Evolutionary conservation across 2,797 vertebrate genomes (phyloP), one percentile per base, ranked within the genome.

Genomic region (Nothura maculosa): DNA sequence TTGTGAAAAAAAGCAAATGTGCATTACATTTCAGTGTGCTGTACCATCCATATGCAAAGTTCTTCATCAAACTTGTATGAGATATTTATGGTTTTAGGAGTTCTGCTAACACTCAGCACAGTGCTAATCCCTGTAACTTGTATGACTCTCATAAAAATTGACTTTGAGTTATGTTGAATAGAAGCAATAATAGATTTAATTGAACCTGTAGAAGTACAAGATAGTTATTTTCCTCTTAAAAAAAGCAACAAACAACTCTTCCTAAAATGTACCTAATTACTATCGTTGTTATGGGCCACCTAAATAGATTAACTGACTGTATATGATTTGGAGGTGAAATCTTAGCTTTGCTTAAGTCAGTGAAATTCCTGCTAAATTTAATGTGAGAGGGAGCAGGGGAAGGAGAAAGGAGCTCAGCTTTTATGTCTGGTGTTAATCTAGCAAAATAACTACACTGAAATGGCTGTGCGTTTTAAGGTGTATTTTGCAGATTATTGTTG

Each of bases 11-110:
- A 32, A 43, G 5, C 8, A 15, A 45, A 45, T 7, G 1, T 43
- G 22, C 5, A 28, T 40, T 28, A 0, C 1, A 25, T 36, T 34
- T 25, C 52, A 34, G 24, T 14, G 8, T 42, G 4, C 18, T 2
- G 1, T 52, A 40, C 20, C 52, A 38, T 12, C 10, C 48, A n/a
- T 12, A n/a, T 27, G 30, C 18, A 28, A 24, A 30, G 10, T 17
- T 62, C 34, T 50, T 40, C 21, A 42, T 9, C 73, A 67, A 30
- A 69, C 6, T 40, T 28, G 14, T 30, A 27, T 18, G 9, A 78
- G 48, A 62, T 50, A 70, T 58, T 74, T 25, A 34, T 50, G 70
- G 6, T 45, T 22, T 63, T 20, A 45, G 16, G 16, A 83, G 24
- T 3, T 85, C 82, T 88, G 48, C 1, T 54, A 66, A 3, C 25